Conservation (phyloP, 2,113 vertebrate species). For the Pycnonotus jocosus region DNA sequence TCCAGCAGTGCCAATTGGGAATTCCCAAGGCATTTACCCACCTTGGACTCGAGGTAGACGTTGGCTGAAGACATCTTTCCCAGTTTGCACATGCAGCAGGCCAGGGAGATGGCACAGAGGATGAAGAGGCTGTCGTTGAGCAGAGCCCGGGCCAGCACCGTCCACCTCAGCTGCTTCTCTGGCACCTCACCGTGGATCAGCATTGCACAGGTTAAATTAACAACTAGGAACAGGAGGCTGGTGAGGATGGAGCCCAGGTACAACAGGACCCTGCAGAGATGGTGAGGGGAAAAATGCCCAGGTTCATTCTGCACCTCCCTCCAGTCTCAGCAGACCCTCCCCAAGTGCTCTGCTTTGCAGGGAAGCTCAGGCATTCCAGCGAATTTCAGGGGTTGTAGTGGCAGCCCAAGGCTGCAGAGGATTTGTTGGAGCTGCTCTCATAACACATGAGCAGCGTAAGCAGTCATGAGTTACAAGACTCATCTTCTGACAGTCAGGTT, state of each 20-base stretch:
- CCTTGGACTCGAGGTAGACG: constrained; percentile 97
- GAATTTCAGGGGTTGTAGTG: background rate
- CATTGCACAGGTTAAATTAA: constrained; percentile 90
- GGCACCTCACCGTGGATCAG: constrained; percentile 77
- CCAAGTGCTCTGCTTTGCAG: background rate
- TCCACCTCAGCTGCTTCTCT: constrained; percentile 75
- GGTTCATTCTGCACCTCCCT: background rate
- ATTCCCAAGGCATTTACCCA: constrained; percentile 22
- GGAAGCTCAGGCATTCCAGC: background rate
- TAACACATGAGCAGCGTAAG: background rate
- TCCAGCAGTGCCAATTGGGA: fast-evolving
- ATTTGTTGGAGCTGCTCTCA: constrained; percentile 1
- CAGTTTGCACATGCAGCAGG: constrained; percentile 90
- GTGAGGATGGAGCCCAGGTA: constrained; percentile 84
- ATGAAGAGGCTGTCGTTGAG: constrained; percentile 94
- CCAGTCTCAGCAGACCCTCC: background rate
- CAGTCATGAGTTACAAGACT: constrained; percentile 44
- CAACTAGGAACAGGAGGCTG: constrained; percentile 87
- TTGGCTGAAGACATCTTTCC: constrained; percentile 97
- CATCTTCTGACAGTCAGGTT: constrained; percentile 51
- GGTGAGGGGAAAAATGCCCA: fast-evolving
- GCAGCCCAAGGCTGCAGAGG: background rate
- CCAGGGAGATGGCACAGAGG: constrained; percentile 87
- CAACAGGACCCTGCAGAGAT: constrained; percentile 78
- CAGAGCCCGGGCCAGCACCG: constrained; percentile 82